phyloP scores from a whole-genome alignment of 2,113 vertebrate genomes.

The Cyphomyrus plagiostoma region DNA sequence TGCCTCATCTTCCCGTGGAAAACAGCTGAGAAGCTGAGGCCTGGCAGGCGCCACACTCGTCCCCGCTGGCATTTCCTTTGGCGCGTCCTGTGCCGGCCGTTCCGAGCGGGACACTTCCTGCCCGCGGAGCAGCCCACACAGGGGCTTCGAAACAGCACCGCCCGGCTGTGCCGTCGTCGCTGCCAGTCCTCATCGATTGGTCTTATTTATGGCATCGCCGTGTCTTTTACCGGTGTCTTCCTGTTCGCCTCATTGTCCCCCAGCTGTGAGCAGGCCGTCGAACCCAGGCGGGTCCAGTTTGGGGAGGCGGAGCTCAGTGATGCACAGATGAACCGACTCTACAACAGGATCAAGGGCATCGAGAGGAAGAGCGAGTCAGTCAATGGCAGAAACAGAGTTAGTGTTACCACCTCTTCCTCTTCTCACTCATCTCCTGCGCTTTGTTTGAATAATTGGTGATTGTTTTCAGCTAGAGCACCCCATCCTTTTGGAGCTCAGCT shows the following conservation, averaged over 20 bases:
- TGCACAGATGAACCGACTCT: neutral
- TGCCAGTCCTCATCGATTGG: neutral
- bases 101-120: neutral
- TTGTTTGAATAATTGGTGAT: neutral
- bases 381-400: slow-evolving; percentile 60
- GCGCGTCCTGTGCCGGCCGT: neutral
- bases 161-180: neutral
- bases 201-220: neutral
- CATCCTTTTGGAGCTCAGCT: neutral
- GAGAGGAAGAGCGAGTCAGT: slow-evolving; percentile 32
- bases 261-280: slow-evolving; percentile 40
- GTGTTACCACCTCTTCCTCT: slow-evolving; percentile 8
- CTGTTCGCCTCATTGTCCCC: slow-evolving; percentile 11
- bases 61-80: neutral
- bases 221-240: slow-evolving; percentile 29
- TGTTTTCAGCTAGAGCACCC: neutral
- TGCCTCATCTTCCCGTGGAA: neutral
- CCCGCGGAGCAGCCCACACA: neutral
- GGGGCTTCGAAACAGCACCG: neutral
- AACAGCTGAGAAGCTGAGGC: neutral
- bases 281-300: slow-evolving; percentile 30
- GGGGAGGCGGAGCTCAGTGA: neutral
- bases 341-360: slow-evolving; percentile 52
- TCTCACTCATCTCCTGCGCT: neutral
- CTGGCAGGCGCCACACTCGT: neutral